These are phyloP conservation scores for Notarius lentiginosus DNA, from an alignment of 2,113 vertebrate genomes.

Conservation along the genomic window DNA sequence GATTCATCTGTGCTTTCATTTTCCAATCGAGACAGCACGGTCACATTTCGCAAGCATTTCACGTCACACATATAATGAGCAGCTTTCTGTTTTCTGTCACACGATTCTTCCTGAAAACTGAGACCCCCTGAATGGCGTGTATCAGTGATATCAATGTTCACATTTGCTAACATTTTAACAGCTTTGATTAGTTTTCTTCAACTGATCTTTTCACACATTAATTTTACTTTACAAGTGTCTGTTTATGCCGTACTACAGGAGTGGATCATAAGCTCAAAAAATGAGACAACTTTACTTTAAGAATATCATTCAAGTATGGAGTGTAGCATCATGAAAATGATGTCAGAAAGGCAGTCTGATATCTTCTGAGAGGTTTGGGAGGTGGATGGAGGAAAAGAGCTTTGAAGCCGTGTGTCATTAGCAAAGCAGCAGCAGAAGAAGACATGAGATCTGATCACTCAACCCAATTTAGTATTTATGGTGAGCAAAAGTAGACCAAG, in stretches of 20 bases:
- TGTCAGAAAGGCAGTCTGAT: background rate
- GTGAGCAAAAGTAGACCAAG: background rate
- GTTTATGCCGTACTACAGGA: background rate
- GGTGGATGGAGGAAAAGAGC: background rate
- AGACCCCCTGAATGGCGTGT: too few relatives aligned
- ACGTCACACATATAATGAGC: background rate
- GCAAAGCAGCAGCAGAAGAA: background rate
- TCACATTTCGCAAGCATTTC: background rate
- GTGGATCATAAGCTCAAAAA: background rate
- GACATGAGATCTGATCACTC: background rate
- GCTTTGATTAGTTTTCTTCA: background rate
- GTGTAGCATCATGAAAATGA: background rate
- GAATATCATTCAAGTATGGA: background rate
- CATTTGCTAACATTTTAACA: background rate
- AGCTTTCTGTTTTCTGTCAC: background rate
- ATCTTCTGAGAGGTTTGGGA: background rate
- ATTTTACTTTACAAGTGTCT: background rate
- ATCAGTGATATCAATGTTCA: background rate
- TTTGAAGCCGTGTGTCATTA: background rate
- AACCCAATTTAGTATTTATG: background rate
- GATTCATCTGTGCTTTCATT: constrained; percentile 30
- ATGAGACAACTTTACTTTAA: background rate
- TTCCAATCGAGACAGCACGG: constrained; percentile 36
- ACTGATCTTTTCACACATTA: background rate
- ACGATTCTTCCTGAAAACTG: background rate